Percentiles rank a stretch among this genome's conserved stretches.
These are phyloP conservation scores for Anagrus nilaparvatae DNA, from an alignment of 1,140 invertebrate genomes.

Conservation along the genomic window DNA sequence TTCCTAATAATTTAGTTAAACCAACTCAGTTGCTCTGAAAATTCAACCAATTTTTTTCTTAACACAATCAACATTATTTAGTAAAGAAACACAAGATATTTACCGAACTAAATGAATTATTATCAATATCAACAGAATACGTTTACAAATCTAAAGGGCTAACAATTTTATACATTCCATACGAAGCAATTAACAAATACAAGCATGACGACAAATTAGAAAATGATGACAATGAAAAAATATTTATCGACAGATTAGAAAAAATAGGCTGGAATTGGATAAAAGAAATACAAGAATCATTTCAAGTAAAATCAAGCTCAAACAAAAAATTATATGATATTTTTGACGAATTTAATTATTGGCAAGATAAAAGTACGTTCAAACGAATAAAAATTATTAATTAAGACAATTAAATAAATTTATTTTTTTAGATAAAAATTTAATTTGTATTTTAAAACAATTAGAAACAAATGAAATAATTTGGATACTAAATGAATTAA, in stretches of 20 bases:
- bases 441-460: slow-evolving; percentile 64
- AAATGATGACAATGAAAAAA: background rate
- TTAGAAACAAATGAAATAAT: slow-evolving; percentile 59
- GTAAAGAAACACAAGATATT: slow-evolving; percentile 26
- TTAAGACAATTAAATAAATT: slow-evolving; percentile 4
- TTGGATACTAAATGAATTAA: slow-evolving; percentile 60
- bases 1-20: too few species aligned
- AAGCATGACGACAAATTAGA: background rate
- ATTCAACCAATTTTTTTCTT: too few species aligned
- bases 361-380: slow-evolving; percentile 66
- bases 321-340: slow-evolving; percentile 52
- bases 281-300: slow-evolving; percentile 64
- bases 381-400: slow-evolving; percentile 8
- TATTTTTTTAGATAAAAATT: slow-evolving; percentile 59
- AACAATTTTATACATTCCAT: slow-evolving; percentile 70
- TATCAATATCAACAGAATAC: slow-evolving; percentile 65
- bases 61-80: slow-evolving; percentile 10
- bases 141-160: slow-evolving; percentile 66
- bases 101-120: slow-evolving; percentile 62
- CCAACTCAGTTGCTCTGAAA: too few species aligned
- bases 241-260: slow-evolving; percentile 58
- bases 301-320: slow-evolving; percentile 44
- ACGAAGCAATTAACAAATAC: background rate
- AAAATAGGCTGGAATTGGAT: slow-evolving; percentile 74
- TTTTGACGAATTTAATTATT: slow-evolving; percentile 73